phyloP scores from a whole-genome alignment of 2,888 invertebrate species.

The Microctonus brassicae region DNA sequence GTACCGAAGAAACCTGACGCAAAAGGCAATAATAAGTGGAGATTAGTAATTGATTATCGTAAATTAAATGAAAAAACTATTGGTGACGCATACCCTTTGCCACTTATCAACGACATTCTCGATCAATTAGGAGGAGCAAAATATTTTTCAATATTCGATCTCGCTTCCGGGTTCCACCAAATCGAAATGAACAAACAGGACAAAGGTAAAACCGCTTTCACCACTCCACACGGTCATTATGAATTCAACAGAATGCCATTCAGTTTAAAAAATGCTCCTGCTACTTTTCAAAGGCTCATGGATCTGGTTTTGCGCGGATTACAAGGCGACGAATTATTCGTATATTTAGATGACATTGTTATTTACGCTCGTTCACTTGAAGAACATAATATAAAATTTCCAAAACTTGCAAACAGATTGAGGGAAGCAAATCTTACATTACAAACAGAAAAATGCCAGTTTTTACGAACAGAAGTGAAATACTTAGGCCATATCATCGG shows the following conservation, averaged over 20 bases:
- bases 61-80: background rate
- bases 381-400: background rate
- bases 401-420: constrained; percentile 9
- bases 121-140: constrained; percentile 47
- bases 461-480: constrained; percentile 43
- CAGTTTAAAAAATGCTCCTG: constrained; percentile 56
- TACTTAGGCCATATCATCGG: constrained; percentile 52
- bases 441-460: constrained; percentile 37
- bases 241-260: constrained; percentile 53
- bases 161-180: constrained; percentile 52
- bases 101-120: constrained; percentile 51
- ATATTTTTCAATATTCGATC: constrained; percentile 50
- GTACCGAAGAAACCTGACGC: constrained; percentile 39
- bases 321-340: constrained; percentile 17
- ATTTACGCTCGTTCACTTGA: background rate
- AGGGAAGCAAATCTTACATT: constrained; percentile 8
- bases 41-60: background rate
- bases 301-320: constrained; percentile 37
- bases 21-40: background rate
- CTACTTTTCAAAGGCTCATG: constrained; percentile 51
- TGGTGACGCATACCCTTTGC: constrained; percentile 27
- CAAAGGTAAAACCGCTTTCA: constrained; percentile 47
- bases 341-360: constrained; percentile 30
- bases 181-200: constrained; percentile 45
- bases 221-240: constrained; percentile 44